Percentiles rank a stretch among this genome's conserved stretches.
Evolutionary conservation across 2,113 vertebrate genomes (phyloP).

Genomic region (Alouatta palliata): DNA sequence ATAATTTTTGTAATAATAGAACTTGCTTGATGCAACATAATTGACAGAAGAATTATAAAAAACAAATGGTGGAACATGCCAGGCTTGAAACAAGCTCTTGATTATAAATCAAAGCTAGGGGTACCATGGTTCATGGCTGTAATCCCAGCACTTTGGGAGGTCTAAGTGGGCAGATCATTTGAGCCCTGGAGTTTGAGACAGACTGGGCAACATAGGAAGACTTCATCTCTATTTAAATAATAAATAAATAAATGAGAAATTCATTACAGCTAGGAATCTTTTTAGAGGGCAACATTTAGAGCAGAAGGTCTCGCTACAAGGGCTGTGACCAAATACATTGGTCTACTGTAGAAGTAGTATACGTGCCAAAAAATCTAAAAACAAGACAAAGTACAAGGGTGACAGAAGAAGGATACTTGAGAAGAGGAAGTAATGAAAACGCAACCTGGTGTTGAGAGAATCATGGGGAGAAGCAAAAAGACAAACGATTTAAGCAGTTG

Average conservation of each 20-base stretch:
- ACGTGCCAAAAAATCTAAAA: not conserved
- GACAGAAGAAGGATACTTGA: not conserved
- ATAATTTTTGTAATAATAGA: not conserved
- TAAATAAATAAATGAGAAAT: too few species aligned
- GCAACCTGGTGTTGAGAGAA: not conserved
- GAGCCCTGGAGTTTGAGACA: too few species aligned
- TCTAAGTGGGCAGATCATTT: too few species aligned
- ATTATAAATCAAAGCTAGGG: not conserved
- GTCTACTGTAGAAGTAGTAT: not conserved
- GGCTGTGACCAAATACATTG: not conserved
- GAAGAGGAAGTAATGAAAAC: not conserved
- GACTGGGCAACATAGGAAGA: too few species aligned
- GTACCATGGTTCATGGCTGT: too few species aligned
- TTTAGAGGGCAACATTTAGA: not conserved
- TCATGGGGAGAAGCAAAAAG: not conserved
- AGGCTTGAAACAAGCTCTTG: not conserved
- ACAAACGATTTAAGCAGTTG: not conserved
- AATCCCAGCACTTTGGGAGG: too few species aligned
- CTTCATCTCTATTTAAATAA: too few species aligned
- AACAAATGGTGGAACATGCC: not conserved
- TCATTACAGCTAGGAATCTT: not conserved
- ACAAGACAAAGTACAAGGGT: not conserved
- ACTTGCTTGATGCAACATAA: not conserved
- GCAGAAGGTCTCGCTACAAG: not conserved
- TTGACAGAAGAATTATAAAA: not conserved